These are phyloP conservation scores for Neomicropteryx cornuta DNA, from an alignment of 1,140 invertebrate species.

Conservation along the genomic window DNA sequence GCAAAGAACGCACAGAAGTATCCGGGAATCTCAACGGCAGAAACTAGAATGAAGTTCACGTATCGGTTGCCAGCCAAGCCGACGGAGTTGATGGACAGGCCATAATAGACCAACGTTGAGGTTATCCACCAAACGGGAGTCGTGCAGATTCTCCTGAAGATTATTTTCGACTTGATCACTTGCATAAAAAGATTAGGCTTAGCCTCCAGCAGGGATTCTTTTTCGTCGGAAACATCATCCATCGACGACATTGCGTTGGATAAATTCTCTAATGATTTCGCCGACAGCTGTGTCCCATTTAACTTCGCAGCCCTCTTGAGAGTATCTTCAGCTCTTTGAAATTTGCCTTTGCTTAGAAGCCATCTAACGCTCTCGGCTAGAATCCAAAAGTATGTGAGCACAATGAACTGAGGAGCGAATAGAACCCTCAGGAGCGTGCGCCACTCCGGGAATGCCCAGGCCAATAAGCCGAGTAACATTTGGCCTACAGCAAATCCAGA, in stretches of 20 bases:
- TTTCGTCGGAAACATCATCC: not conserved
- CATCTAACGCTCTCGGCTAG: slow-evolving; percentile 63
- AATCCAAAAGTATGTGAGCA: slow-evolving; percentile 52
- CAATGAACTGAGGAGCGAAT: slow-evolving; percentile 54
- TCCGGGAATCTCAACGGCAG: slow-evolving; percentile 49
- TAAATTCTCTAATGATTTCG: slow-evolving; percentile 31
- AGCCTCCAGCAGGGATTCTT: not conserved
- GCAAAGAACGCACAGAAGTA: slow-evolving; percentile 45
- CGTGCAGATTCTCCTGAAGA: slow-evolving; percentile 43
- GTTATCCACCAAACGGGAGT: slow-evolving; percentile 53
- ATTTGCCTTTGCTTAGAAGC: slow-evolving; percentile 58
- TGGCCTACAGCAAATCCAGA: slow-evolving; percentile 61
- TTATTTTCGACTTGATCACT: slow-evolving; percentile 39
- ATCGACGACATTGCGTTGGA: slow-evolving; percentile 17
- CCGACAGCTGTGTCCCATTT: slow-evolving; percentile 43
- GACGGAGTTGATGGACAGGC: slow-evolving; percentile 59
- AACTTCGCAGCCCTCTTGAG: slow-evolving; percentile 44
- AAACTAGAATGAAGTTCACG: slow-evolving; percentile 48
- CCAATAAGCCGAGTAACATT: slow-evolving; percentile 52
- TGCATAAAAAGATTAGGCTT: slow-evolving; percentile 23
- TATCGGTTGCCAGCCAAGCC: slow-evolving; percentile 50
- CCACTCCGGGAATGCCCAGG: slow-evolving; percentile 61
- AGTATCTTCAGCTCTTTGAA: slow-evolving; percentile 43
- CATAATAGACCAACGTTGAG: slow-evolving; percentile 61
- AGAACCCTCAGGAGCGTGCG: slow-evolving; percentile 54